Base-by-base conservation (phyloP, 2,797 vertebrate genomes). In the Gallinago stenura region DNA sequence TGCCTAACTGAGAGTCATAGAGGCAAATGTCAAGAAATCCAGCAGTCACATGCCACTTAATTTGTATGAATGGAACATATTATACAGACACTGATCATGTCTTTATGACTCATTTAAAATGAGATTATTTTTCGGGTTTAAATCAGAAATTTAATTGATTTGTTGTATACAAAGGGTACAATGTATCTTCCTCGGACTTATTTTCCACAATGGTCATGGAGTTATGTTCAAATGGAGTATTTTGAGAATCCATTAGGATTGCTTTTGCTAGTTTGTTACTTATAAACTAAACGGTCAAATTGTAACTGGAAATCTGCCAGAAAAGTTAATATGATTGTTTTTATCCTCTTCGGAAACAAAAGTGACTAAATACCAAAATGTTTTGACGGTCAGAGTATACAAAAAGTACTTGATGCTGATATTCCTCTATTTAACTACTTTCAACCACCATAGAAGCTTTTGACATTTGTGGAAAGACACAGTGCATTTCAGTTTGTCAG, bases 31-130 rank as follows among this genome's bases (percentile, higher is more conserved):
- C 92, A 94, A 91, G 92, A 95, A 95, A 95, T 93, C n/a, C 81
- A 93, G 69, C 64, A 48, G 83, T 94, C 95, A 94, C 71, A 64
- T 43, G 78, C 54, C 26, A 68, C 60, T 83, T 94, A 87, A 84
- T 92, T 87, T 87, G 76, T 93, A 89, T 91, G 78, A 95, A 96
- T 85, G 83, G 93, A 87, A 96, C 68, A 83, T 76, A 78, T 91
- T 91, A 93, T 80, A 68, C 75, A 92, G 90, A 89, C 53, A 64
- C 43, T 64, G 94, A 83, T 95, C 92, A 85, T 71, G 68, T 87
- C 89, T 89, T 93, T 80, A 57, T 93, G 90, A 93, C 58, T 96
- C 86, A 96, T 85, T 95, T 85, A 87, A 95, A 89, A 85, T 89
- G 15, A 92, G 64, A 89, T 95, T 92, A 61, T 72, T 66, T 94